phyloP scores from a whole-genome alignment of 2,888 invertebrate species.

The Odontothrips loti region DNA sequence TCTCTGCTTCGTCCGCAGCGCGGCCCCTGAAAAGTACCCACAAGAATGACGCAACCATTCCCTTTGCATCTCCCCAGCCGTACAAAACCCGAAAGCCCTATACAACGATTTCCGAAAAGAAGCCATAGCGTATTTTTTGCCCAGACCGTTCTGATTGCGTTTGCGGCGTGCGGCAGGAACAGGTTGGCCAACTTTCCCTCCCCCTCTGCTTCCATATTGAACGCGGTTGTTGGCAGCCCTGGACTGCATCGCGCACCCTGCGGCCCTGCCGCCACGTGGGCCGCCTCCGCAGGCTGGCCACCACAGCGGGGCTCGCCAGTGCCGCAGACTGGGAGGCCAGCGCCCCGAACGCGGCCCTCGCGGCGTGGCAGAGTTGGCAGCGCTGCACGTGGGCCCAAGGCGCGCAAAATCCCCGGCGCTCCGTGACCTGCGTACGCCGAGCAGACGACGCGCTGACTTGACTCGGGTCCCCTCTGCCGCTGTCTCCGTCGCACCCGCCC shows the following conservation, averaged over 20 bases:
- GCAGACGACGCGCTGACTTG: background rate
- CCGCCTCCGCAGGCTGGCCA: too few species aligned
- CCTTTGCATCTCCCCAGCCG: too few species aligned
- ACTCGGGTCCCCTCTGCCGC: background rate
- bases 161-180: too few species aligned
- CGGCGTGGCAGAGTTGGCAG: conserved; percentile 7
- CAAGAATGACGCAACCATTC: too few species aligned
- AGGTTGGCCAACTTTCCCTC: background rate
- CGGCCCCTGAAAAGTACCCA: too few species aligned
- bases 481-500: background rate
- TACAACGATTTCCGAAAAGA: too few species aligned
- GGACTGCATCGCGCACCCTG: background rate
- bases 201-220: background rate
- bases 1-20: too few species aligned
- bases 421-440: conserved; percentile 18
- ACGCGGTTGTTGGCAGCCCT: background rate
- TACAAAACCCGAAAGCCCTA: too few species aligned
- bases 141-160: too few species aligned
- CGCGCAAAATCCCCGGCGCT: background rate
- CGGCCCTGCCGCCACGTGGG: background rate
- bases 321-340: background rate
- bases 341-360: background rate
- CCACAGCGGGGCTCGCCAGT: background rate
- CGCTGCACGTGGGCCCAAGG: background rate
- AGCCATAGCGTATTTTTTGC: too few species aligned